Evolutionary conservation across 2,888 invertebrate genomes (phyloP).

Genomic region (Hydraecia micacea): DNA sequence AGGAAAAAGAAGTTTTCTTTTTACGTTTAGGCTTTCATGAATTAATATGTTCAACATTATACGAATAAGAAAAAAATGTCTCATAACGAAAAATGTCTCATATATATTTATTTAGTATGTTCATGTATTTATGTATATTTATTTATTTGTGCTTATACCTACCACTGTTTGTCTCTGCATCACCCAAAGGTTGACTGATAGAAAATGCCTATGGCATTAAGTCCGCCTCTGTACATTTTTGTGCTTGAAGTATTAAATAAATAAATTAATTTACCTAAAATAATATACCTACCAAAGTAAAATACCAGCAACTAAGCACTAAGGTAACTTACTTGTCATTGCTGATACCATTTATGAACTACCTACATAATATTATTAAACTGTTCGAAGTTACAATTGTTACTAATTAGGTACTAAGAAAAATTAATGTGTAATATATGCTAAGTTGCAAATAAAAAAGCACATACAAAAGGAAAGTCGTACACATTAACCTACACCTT

Average conservation of each 20-base stretch:
- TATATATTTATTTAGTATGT: too few relatives aligned
- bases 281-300: neutral
- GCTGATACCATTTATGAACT: neutral
- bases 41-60: neutral
- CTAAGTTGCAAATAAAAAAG: neutral
- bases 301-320: neutral
- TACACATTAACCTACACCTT: neutral
- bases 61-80: neutral
- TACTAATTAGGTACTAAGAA: neutral
- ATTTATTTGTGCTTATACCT: too few relatives aligned
- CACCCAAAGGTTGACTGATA: too few relatives aligned
- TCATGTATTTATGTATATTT: too few relatives aligned
- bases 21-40: neutral
- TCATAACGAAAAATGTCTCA: neutral
- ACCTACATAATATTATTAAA: neutral
- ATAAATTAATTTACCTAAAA: neutral
- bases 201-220: too few relatives aligned
- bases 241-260: too few relatives aligned
- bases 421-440: too few relatives aligned
- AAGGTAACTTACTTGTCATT: neutral
- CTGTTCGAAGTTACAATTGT: too few relatives aligned
- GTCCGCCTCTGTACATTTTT: too few relatives aligned
- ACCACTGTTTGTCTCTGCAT: too few relatives aligned
- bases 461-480: neutral
- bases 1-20: constrained; percentile 14